These are phyloP conservation scores for Probosciger aterrimus DNA, from an alignment of 2,113 vertebrate species.

Conservation along the genomic window DNA sequence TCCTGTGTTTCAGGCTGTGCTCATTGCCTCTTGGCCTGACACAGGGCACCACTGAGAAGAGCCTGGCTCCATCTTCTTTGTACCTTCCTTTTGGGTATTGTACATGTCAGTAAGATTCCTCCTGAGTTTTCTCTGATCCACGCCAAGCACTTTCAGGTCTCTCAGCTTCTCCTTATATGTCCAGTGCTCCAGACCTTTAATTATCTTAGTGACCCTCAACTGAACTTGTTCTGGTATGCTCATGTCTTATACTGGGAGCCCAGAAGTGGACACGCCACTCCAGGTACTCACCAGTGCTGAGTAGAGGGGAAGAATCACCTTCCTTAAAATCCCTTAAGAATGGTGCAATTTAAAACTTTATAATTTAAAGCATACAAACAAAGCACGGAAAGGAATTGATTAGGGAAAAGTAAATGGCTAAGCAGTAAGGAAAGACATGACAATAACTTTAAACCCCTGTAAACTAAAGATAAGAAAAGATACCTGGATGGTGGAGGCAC, in stretches of 20 bases:
- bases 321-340: neutral
- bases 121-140: neutral
- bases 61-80: neutral
- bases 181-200: neutral
- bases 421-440: neutral
- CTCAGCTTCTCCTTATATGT: neutral
- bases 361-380: neutral
- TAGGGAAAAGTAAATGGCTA: neutral
- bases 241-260: neutral
- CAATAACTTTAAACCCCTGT: neutral
- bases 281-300: neutral
- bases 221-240: neutral
- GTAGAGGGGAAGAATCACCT: neutral
- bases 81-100: neutral
- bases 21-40: neutral
- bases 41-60: neutral
- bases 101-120: accelerated
- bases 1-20: neutral
- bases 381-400: neutral
- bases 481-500: neutral
- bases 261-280: neutral
- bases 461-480: neutral
- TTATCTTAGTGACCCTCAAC: neutral
- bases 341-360: neutral
- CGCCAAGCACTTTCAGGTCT: neutral